Evolutionary conservation across 2,888 invertebrate species (phyloP).

Genomic region (Amphipoea lucens): DNA sequence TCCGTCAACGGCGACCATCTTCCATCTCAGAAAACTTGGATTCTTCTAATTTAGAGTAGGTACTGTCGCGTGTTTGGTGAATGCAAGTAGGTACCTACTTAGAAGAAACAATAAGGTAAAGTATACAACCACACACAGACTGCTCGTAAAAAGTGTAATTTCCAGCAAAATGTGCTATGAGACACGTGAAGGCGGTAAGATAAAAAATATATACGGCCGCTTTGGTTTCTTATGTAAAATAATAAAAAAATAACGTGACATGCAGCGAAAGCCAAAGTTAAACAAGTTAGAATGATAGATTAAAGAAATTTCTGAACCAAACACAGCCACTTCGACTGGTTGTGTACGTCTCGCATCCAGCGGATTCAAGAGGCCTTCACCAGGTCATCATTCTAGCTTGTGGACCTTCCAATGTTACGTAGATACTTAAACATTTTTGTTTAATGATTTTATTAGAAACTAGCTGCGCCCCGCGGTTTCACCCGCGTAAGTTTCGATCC

Average conservation of each 20-base stretch:
- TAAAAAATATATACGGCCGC: conserved; percentile 46
- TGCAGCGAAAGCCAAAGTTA: neutral
- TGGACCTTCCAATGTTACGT: too few species aligned
- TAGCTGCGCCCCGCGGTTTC: too few species aligned
- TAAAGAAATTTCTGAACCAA: neutral
- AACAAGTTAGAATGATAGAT: neutral
- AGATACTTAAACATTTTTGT: too few species aligned
- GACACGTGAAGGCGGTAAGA: conserved; percentile 39
- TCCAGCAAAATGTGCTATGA: conserved; percentile 49
- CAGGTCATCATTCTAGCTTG: too few species aligned
- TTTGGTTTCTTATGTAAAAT: conserved; percentile 16
- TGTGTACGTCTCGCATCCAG: too few species aligned
- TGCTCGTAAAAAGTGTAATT: conserved; percentile 64
- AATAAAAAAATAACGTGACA: conserved; percentile 6
- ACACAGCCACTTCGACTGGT: too few species aligned
- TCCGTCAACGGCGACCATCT: neutral
- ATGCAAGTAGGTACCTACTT: neutral
- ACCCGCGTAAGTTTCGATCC: too few species aligned
- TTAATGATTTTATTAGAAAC: too few species aligned
- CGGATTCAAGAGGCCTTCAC: too few species aligned
- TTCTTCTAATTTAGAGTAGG: neutral
- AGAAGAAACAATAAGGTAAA: conserved; percentile 46
- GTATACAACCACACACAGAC: conserved; percentile 27
- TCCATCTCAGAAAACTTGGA: neutral
- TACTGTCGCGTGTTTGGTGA: neutral